A percentile compares a stretch with the other conserved stretches of the same genome.
phyloP scores from a whole-genome alignment of 1,140 invertebrate genomes.

The Hycleus cichorii region DNA sequence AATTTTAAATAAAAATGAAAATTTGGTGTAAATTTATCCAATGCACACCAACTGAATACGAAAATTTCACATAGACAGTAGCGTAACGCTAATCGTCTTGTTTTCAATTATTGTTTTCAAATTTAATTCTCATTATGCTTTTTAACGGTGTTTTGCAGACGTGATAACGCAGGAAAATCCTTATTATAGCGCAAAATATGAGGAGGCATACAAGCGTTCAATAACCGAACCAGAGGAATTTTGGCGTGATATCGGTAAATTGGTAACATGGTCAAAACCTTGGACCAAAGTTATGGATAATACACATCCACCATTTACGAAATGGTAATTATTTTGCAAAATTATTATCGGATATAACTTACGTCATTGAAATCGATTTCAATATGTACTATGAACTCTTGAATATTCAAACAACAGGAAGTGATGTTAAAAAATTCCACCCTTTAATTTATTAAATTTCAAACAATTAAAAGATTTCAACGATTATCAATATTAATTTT shows the following conservation, averaged over 20 bases:
- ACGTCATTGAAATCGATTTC: neutral
- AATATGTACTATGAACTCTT: neutral
- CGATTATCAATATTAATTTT: constrained; percentile 11
- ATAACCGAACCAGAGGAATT: constrained; percentile 75
- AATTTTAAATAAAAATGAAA: no score
- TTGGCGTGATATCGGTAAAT: constrained; percentile 69
- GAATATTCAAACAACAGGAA: constrained; percentile 17
- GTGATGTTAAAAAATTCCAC: constrained; percentile 1
- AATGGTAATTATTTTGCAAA: constrained; percentile 59
- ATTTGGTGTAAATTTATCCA: constrained; percentile 3
- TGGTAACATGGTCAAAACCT: constrained; percentile 73
- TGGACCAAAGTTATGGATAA: constrained; percentile 81
- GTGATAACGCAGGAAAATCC: constrained; percentile 20
- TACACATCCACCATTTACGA: constrained; percentile 74
- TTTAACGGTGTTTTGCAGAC: neutral
- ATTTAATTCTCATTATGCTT: no score
- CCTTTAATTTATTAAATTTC: neutral
- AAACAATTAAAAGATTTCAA: no score
- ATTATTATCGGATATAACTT: neutral
- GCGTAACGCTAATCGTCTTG: no score
- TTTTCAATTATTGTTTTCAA: no score
- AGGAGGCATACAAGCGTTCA: constrained; percentile 59
- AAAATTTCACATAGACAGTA: no score
- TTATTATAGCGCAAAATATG: constrained; percentile 48
- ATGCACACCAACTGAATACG: constrained; percentile 2